Base-by-base conservation (phyloP, 2,888 invertebrate species). In the Anorthoa munda region DNA sequence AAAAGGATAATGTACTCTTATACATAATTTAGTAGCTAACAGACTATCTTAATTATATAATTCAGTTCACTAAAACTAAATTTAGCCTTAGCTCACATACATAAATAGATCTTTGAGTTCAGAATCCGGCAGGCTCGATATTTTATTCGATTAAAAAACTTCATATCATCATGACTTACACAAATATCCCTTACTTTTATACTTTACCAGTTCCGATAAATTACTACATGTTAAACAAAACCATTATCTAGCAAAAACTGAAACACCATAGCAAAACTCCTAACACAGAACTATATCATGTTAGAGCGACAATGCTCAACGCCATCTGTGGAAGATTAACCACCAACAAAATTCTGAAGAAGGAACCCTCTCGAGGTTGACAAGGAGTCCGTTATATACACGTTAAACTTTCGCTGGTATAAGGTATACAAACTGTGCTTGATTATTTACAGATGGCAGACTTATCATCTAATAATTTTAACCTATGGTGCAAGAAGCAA, bases 311-410 rank as follows among this genome's bases (percentile, higher is more conserved):
- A 4, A 26, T 2, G 18, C 9, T 58, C 45, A 66, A 2, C 26
- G 74, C 56, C 45, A 76, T 74, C 66, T 77, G n/a, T 58, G 13
- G 13, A n/a, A 12, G 11, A 66, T 11, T 31, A n/a, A 13, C 15
- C 46, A 31, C 2, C 5, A 15, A 46, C 23, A 2, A 18, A 15
- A 12, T 21, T 31, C 15, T 11, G 15, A 26, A 31, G 31, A 23
- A 46, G 18, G 15, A 13, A 2, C 15, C n/a, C 23, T n/a, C 55
- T 12, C 3, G 13, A 23, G 18, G 26, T 68, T 73, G 46, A 45
- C n/a, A 48, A 75, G 31, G 48, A 61, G n/a, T 48, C 2, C 23
- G n/a, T 23, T 31, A 39, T 48, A n/a, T 13, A 9, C 18, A 60
- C 26, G 12, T 31, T 21, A n/a, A 31, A 18, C 46, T 53, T 74